Base-by-base conservation (phyloP, 2,888 invertebrate species). In the Erebia aethiops region DNA sequence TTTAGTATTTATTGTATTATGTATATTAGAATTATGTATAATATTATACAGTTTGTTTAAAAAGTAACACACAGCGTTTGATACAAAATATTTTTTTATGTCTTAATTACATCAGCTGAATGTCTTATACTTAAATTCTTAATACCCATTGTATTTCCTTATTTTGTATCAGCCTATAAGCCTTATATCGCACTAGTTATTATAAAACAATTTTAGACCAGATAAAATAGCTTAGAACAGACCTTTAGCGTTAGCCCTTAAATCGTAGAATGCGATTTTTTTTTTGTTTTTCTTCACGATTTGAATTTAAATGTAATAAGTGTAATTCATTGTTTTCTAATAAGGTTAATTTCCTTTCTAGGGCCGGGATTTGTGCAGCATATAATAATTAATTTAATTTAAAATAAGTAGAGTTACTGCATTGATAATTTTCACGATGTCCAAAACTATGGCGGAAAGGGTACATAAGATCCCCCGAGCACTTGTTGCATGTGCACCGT, bases 381-480 rank as follows among this genome's bases (percentile, higher is more conserved):
- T 43, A 43, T n/a, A 35, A 43, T n/a, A 35, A 11, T 61, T 41
- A 56, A 63, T 61, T 54, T 61, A 57, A 26, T 61, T 61, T 62
- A 51, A 26, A 56, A 43, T 61, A 66, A 60, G 46, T 49, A 56
- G 54, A 58, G 13, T 52, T 41, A 63, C n/a, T 62, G 18, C 67
- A 70, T 85, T 90, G 92, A 89, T 92, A 92, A 92, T 93, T 92
- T 92, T 92, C 92, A 91, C 92, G 79, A 90, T 92, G 92, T 91
- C 92, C 92, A 91, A 90, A 82, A 77, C 67, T 82, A 89, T 89
- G 92, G 92, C 88, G 85, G 84, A 84, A 90, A 91, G 92, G 92
- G 89, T 92, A 62, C 21, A 35, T 18, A 89, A 74, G 84, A 86
- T 88, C 88, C 88, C 89, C 89, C 87, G 81, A 80, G 86, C 92